phyloP scores from a whole-genome alignment of 2,113 vertebrate genomes.

The Istiophorus platypterus region DNA sequence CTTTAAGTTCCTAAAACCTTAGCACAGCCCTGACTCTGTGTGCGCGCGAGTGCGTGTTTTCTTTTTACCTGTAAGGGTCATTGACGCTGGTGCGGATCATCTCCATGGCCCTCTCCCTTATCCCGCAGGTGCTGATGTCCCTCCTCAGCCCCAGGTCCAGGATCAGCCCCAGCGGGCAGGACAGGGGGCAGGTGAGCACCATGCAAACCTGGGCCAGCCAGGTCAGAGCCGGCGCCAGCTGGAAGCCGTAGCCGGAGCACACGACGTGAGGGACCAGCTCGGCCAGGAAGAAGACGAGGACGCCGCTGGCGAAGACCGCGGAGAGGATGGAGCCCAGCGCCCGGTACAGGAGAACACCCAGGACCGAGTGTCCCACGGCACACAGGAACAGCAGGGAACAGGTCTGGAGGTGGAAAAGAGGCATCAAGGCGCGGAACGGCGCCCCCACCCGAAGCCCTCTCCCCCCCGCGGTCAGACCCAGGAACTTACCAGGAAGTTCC shows the following conservation, averaged over 20 bases:
- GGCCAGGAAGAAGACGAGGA: conserved; percentile 86
- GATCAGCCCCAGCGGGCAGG: conserved; percentile 89
- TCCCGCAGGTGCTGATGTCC: conserved; percentile 85
- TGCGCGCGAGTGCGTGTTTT: background rate
- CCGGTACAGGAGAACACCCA: conserved; percentile 87
- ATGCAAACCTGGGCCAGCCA: conserved; percentile 90
- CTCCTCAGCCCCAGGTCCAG: conserved; percentile 85
- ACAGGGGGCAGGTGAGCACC: conserved; percentile 88
- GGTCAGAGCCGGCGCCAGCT: conserved; percentile 86
- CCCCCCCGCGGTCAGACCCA: background rate
- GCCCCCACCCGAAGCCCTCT: background rate
- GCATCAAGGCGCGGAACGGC: background rate
- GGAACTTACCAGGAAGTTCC: conserved; percentile 84
- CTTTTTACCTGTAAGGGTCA: conserved; percentile 86
- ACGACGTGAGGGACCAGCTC: conserved; percentile 90
- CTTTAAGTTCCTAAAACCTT: too few relatives aligned
- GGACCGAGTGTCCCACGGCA: conserved; percentile 85
- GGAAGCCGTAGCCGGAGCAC: conserved; percentile 89
- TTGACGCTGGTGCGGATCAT: conserved; percentile 88
- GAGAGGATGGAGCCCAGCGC: conserved; percentile 81
- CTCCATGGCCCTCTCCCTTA: conserved; percentile 89
- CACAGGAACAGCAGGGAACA: conserved; percentile 89
- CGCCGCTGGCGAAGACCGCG: conserved; percentile 85
- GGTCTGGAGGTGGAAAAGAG: conserved; percentile 59
- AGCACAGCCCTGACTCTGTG: background rate